These are phyloP conservation scores for Sarcophaga subvicina DNA, from an alignment of 2,888 invertebrate species.

Conservation along the genomic window DNA sequence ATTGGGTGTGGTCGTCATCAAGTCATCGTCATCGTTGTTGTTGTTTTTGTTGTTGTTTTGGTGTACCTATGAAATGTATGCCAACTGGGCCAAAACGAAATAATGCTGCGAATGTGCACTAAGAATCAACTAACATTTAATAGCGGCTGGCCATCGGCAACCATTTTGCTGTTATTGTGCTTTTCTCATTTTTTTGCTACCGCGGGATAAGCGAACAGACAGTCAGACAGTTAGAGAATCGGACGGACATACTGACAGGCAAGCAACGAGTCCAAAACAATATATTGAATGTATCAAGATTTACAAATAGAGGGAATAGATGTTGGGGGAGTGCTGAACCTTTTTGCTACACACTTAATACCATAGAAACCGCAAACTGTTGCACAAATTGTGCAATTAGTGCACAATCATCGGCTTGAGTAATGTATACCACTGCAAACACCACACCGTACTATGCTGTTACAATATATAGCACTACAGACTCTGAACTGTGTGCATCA, in stretches of 20 bases:
- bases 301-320: slow-evolving; percentile 10
- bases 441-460: slow-evolving; percentile 23
- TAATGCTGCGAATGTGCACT: slow-evolving; percentile 64
- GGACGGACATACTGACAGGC: slow-evolving; percentile 20
- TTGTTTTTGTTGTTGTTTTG: slow-evolving; percentile 65
- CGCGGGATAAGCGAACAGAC: slow-evolving; percentile 62
- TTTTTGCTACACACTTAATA: slow-evolving; percentile 65
- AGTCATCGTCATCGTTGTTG: slow-evolving; percentile 58
- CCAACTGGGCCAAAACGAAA: slow-evolving; percentile 66
- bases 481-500: slow-evolving; percentile 63
- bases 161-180: slow-evolving; percentile 50
- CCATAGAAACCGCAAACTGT: slow-evolving; percentile 49
- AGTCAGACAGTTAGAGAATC: slow-evolving; percentile 39
- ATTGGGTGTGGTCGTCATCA: slow-evolving; percentile 70
- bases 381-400: slow-evolving; percentile 70
- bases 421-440: slow-evolving; percentile 63
- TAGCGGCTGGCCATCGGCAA: slow-evolving; percentile 68
- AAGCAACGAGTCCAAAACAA: slow-evolving; percentile 49
- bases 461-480: background rate
- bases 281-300: slow-evolving; percentile 57
- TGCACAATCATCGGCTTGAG: slow-evolving; percentile 68
- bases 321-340: slow-evolving; percentile 61
- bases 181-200: slow-evolving; percentile 59
- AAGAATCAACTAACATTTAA: slow-evolving; percentile 66
- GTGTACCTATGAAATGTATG: slow-evolving; percentile 69